Evolutionary conservation across 2,888 invertebrate species (phyloP), one percentile per base, ranked within the genome.

Genomic region (Epiblema foenella): DNA sequence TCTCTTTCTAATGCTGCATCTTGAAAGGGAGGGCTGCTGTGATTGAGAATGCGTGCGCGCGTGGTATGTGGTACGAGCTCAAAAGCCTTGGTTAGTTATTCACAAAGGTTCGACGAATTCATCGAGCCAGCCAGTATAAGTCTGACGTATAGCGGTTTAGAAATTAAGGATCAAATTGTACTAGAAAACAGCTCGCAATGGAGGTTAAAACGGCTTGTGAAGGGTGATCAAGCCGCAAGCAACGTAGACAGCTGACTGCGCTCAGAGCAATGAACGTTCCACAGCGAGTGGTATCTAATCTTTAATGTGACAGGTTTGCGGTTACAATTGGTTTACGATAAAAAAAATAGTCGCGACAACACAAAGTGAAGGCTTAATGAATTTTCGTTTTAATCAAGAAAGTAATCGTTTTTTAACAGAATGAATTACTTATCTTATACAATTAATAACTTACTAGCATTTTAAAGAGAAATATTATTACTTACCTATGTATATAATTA

Each of bases 1-100:
- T 70, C 54, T 46, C 54, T 9, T 33, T 60, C 59, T 24, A n/a
- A n/a, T 33, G 12, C 11, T 24, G 18, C 3, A 18, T 17, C 10
- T n/a, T 33, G 46, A 65, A 33, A 12, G 65, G n/a, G 69, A 59
- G 11, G 54, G 65, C 46, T 54, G 59, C 37, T 3, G 51, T 59
- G 65, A 56, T 49, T 46, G 59, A 49, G 64, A 59, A 54, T 66
- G 58, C 64, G 37, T 12, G 42, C 72, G 68, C 74, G 74, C 75
- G 74, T 68, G 83, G 85, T 77, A 84, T 85, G 85, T 79, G 79
- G 79, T 73, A 68, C 71, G 72, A 73, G 75, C 76, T 54, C 59
- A 77, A 76, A 77, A 81, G 77, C 85, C 85, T 86, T 42, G 15
- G 8, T 29, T 4, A 46, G 46, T 46, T 46, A 39, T 58, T 20